A percentile compares a stretch with the other conserved stretches of the same genome.
Evolutionary conservation across 2,888 invertebrate species (phyloP).

Genomic region (Melanostoma mellinum): DNA sequence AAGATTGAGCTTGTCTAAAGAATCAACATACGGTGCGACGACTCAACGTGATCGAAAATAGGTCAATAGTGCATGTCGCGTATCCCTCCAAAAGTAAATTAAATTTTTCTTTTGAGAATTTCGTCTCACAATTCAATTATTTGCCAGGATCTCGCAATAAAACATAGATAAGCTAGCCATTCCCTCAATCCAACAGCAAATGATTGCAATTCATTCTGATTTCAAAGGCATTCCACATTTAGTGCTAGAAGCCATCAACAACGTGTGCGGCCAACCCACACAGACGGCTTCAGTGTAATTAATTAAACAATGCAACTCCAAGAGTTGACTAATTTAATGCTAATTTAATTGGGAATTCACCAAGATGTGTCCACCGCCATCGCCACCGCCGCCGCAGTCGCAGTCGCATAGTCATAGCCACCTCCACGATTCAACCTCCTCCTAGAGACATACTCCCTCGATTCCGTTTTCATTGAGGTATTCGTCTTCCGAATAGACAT

Average conservation of each 20-base stretch:
- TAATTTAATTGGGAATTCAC: conserved; percentile 68
- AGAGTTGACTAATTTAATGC: conserved; percentile 70
- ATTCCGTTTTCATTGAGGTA: conserved; percentile 18
- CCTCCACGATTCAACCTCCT: neutral
- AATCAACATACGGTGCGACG: too few species aligned
- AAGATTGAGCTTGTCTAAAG: too few species aligned
- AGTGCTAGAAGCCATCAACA: conserved; percentile 38
- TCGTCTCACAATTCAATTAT: neutral
- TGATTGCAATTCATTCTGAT: conserved; percentile 19
- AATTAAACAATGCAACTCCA: conserved; percentile 65
- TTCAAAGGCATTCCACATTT: conserved; percentile 36
- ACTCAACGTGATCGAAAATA: too few species aligned
- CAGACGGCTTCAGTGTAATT: conserved; percentile 43
- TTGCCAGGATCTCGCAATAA: conserved; percentile 15
- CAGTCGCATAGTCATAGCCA: conserved; percentile 1
- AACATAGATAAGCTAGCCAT: neutral
- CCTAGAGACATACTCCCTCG: neutral
- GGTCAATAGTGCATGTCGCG: too few species aligned
- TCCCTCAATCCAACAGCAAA: conserved; percentile 12
- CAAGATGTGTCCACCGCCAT: conserved; percentile 52
- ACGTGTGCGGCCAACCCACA: conserved; percentile 60
- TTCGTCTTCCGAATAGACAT: conserved; percentile 10
- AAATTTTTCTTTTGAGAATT: neutral
- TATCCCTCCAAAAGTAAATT: too few species aligned
- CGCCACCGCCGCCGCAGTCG: neutral